phyloP scores from a whole-genome alignment of 2,797 vertebrate genomes.

The Darevskia nairensis region DNA sequence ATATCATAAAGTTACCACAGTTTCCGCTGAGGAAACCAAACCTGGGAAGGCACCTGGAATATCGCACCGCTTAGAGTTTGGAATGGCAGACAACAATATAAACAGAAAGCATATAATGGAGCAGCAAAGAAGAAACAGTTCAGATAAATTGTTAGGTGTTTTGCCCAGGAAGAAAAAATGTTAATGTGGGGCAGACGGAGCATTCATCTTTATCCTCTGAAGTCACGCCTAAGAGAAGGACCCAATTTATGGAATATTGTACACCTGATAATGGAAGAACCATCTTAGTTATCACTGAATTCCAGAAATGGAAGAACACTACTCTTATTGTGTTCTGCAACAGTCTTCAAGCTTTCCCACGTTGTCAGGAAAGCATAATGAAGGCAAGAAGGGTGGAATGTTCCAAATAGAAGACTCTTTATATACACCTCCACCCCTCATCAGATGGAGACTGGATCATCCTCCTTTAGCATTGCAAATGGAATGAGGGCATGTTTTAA shows the following conservation, averaged over 20 bases:
- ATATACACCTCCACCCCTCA: background rate
- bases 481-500: conserved; percentile 52
- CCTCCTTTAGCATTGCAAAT: conserved; percentile 50
- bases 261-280: conserved; percentile 14
- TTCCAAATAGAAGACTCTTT: conserved; percentile 21
- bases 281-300: background rate
- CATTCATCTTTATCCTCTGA: background rate
- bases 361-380: conserved; percentile 29
- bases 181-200: background rate
- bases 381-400: conserved; percentile 15
- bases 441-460: conserved; percentile 28
- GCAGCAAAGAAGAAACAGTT: background rate
- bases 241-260: conserved; percentile 1
- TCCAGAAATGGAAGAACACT: background rate
- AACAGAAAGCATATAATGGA: background rate
- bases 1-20: too few species aligned
- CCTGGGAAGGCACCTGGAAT: too few species aligned
- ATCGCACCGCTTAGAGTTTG: background rate
- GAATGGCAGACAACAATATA: background rate
- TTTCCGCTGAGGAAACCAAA: too few species aligned
- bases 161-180: background rate
- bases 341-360: conserved; percentile 1
- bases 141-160: background rate
- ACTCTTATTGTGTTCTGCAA: background rate
- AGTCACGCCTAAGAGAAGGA: background rate